Conservation (phyloP, 2,888 invertebrate genomes). For the Microplitis deprimator region DNA sequence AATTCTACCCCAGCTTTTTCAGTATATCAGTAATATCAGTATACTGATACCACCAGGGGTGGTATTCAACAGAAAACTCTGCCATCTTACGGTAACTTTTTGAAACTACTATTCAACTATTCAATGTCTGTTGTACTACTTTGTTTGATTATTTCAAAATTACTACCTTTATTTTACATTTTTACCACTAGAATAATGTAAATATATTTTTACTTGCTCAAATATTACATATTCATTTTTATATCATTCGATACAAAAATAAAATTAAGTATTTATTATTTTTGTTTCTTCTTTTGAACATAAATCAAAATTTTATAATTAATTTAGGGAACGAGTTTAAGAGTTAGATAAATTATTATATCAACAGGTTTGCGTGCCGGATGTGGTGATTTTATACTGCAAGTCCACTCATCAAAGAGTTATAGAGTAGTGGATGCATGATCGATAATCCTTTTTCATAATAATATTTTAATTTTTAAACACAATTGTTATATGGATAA, state of each 20-base stretch:
- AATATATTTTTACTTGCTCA: too few relatives aligned
- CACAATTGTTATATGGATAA: too few relatives aligned
- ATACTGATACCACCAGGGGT: background rate
- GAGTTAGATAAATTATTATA: conserved; percentile 19
- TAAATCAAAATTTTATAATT: background rate
- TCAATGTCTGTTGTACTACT: background rate
- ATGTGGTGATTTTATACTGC: conserved; percentile 58
- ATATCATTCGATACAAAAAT: too few relatives aligned
- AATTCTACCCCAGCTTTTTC: background rate
- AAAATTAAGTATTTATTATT: too few relatives aligned
- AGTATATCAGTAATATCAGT: background rate
- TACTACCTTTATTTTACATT: background rate
- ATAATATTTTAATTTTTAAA: background rate
- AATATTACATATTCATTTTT: too few relatives aligned
- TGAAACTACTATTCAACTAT: too few relatives aligned
- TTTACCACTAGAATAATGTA: too few relatives aligned
- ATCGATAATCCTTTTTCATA: background rate
- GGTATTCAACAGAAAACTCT: conserved; percentile 21
- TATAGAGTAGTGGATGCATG: conserved; percentile 18
- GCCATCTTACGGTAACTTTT: conserved; percentile 33
- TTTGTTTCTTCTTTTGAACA: too few relatives aligned
- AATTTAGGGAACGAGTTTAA: background rate
- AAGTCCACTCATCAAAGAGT: conserved; percentile 62
- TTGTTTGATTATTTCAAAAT: background rate
- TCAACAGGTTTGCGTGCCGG: conserved; percentile 70